These are phyloP conservation scores for Oreohelix idahoensis DNA, from an alignment of 1,140 invertebrate species.

Conservation along the genomic window DNA sequence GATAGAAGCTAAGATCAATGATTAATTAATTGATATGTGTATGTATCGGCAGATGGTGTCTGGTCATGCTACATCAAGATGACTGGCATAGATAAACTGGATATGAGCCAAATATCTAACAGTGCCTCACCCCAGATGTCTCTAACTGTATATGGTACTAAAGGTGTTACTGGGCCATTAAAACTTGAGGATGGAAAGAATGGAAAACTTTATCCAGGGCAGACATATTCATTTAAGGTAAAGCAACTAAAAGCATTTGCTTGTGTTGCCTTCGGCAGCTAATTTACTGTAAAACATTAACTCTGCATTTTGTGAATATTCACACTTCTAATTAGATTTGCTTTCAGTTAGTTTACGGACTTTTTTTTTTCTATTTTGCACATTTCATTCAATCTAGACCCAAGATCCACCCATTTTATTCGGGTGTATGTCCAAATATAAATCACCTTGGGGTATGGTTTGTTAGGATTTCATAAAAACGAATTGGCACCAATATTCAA, in stretches of 20 bases:
- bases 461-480: no score
- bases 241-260: constrained; percentile 14
- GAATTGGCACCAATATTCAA: no score
- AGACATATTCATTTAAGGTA: constrained; percentile 51
- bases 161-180: constrained; percentile 47
- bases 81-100: constrained; percentile 50
- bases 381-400: no score
- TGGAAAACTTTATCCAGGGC: constrained; percentile 50
- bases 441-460: no score
- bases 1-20: not conserved
- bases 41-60: constrained; percentile 46
- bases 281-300: no score
- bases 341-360: no score
- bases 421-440: no score
- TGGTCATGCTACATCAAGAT: constrained; percentile 52
- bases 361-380: no score
- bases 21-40: not conserved
- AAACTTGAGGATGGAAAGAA: constrained; percentile 44
- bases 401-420: no score
- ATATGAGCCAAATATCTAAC: constrained; percentile 33
- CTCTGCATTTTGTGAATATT: no score
- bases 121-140: constrained; percentile 49
- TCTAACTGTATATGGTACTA: constrained; percentile 50
- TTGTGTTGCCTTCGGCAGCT: not conserved
- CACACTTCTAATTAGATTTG: no score